Conservation (phyloP, 2,113 vertebrate species). For the Phyllopteryx taeniolatus region DNA sequence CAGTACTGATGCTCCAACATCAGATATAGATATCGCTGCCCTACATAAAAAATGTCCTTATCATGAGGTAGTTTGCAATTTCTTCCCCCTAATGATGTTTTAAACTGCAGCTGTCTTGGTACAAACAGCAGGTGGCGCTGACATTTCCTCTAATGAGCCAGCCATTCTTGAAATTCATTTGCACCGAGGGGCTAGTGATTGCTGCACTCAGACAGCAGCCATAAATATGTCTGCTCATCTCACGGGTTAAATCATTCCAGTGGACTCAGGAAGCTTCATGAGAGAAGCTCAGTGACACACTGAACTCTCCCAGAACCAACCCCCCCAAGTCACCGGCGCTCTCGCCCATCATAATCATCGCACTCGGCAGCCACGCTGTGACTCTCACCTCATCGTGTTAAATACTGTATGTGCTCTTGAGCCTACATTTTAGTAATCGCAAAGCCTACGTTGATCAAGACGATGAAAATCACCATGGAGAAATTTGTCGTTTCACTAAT, state of each 20-base stretch:
- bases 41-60: too few relatives aligned
- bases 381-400: constrained; percentile 29
- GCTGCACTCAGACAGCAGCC: constrained; percentile 47
- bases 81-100: neutral
- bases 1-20: too few relatives aligned
- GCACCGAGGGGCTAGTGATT: constrained; percentile 6
- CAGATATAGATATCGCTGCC: too few relatives aligned
- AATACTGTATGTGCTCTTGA: constrained; percentile 37
- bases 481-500: neutral
- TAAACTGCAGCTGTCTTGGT: neutral
- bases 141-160: neutral
- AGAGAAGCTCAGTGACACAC: constrained; percentile 37
- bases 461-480: neutral
- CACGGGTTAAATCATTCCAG: constrained; percentile 26
- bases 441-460: neutral
- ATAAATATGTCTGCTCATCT: constrained; percentile 42
- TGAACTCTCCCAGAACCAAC: constrained; percentile 53
- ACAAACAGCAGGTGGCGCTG: constrained; percentile 52
- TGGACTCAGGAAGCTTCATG: constrained; percentile 6
- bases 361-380: constrained; percentile 31
- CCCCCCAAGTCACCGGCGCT: constrained; percentile 3
- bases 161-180: constrained; percentile 2
- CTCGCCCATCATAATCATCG: neutral
- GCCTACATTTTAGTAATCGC: neutral
- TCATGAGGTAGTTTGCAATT: too few relatives aligned